Evolutionary conservation across 30 jellyfish, hydroid and myxozoan genomes (phyloP), one percentile per base, ranked within the genome.

Genomic region (Pelagia noctiluca): DNA sequence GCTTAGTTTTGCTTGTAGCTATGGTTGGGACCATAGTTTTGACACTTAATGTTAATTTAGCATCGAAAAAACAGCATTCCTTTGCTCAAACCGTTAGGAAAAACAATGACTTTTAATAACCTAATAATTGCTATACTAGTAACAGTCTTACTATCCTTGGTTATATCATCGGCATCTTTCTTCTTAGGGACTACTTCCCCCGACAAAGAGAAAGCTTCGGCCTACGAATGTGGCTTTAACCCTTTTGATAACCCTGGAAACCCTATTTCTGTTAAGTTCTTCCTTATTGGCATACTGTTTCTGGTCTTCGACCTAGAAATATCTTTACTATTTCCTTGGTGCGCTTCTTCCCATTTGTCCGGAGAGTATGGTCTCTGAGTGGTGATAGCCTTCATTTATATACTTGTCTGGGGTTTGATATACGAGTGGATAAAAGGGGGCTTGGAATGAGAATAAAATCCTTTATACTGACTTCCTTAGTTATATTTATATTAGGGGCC

Each of bases 381-480:
- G 0, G 63, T 67, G 0, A 22, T 76, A 10, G 1, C 53, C 1
- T 76, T 76, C 53, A 18, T 76, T 7, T 8, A 30, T 2, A 50
- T 76, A 50, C 24, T 76, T 19, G 53, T 79, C 11, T 76, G 76
- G 32, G 88, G 88, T 8, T 31, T 76, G 53, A 33, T 76, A 2
- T 76, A 76, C 32, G 92, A 82, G 49, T 82, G 92, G 50, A 4
- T 82, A 16, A 46, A 82, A 69, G 92, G 92, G 38, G 92, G 89
- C 2, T 31, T 82, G 48, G 92, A 82, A 30, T 66, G 92, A 74
- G 88, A 82, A 65, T 82, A 82, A 70, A 35, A 25, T 25, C 68
- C 1, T 38, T 35, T 2, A 18, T 32, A 19, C 26, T 30, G 4
- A 29, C 33, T 42, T 32, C 71, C 2, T 52, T 69, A 29, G 25